Evolutionary conservation across 53 echinoderm and acorn worm species (phyloP), one percentile per base, ranked within the genome.

Genomic region (Henricia sp.): DNA sequence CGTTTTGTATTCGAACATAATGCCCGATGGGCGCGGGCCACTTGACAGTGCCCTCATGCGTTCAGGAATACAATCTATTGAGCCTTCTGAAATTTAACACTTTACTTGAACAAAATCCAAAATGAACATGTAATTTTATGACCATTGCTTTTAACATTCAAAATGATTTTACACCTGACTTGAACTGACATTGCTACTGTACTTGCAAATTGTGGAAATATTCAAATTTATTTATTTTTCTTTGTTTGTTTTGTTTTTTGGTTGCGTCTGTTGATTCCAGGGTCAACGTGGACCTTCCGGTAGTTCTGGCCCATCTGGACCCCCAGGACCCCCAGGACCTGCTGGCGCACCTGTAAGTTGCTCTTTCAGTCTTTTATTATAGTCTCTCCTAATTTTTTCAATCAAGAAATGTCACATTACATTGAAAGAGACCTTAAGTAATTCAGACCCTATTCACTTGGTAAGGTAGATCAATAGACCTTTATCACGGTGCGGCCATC

Each of bases 251-350:
- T 50, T 48, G 30, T 63, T 50, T 71, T 42, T n/a, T n/a, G n/a
- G n/a, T n/a, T n/a, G n/a, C n/a, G n/a, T n/a, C n/a, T n/a, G n/a
- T 32, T 33, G 10, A 9, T 3, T 50, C 21, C 71, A 93, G 91
- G 96, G 96, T 70, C 87, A 93, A 66, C 89, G 96, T 91, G 97
- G 97, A 75, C 72, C 94, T 11, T 54, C 44, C 88, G 97, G 97
- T 52, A 68, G 78, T 37, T 41, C 52, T 82, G 97, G 97, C 64
- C 74, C 90, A n/a, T 52, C 89, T 34, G 97, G 97, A 71, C 84
- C 97, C 46, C 92, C 94, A 83, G 97, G 97, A 82, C 94, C 94
- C 42, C 92, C 92, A 37, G 97, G 97, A 80, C 92, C 92, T 4
- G 91, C 96, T 68, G 96, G 96, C 50, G 89, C 93, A 41, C 96